Conservation (phyloP, 2,888 invertebrate species). For the Idaea straminata region DNA sequence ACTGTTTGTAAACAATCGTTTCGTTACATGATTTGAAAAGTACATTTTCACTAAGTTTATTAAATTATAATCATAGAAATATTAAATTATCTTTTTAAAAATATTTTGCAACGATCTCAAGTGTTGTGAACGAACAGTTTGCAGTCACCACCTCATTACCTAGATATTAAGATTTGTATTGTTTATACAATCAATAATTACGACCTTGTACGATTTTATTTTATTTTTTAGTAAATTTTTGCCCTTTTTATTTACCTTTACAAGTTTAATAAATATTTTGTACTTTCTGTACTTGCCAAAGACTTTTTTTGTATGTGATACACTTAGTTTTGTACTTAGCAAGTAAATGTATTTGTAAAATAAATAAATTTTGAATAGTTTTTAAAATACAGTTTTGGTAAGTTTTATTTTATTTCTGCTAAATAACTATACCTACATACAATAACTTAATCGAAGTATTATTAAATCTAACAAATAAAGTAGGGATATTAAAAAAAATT, state of each 20-base stretch:
- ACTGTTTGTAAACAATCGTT: neutral
- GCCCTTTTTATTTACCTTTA: conserved; percentile 41
- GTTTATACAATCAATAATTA: neutral
- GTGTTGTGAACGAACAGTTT: neutral
- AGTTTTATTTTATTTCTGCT: neutral
- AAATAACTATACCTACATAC: neutral
- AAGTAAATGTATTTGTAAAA: conserved; percentile 59
- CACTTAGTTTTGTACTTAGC: conserved; percentile 70
- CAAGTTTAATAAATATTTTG: conserved; percentile 41
- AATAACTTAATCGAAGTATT: too few species aligned
- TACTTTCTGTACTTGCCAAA: conserved; percentile 74
- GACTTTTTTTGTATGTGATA: conserved; percentile 77
- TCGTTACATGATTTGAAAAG: neutral
- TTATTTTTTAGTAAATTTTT: conserved; percentile 28
- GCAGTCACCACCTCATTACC: neutral
- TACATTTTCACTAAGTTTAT: neutral
- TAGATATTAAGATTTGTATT: neutral
- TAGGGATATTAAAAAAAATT: too few species aligned
- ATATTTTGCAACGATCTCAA: neutral
- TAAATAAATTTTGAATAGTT: conserved; percentile 43
- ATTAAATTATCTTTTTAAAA: neutral
- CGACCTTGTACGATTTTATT: neutral
- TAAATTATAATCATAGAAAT: neutral
- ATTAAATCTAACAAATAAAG: too few species aligned
- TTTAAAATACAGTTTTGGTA: neutral